Conservation (phyloP, 1,140 invertebrate genomes). For the Temnothorax nylanderi region DNA sequence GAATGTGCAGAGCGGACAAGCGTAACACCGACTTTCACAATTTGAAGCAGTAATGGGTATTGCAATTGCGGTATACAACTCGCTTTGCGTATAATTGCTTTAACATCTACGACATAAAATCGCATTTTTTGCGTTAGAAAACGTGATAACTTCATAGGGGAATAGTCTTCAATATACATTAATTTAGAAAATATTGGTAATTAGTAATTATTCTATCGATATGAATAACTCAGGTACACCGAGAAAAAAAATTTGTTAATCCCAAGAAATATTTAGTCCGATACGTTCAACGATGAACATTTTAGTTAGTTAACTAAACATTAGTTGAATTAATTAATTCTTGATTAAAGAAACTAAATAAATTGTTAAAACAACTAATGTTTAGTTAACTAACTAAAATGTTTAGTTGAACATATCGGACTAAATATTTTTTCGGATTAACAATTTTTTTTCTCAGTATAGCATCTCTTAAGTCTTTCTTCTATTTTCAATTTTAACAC, state of each 20-base stretch:
- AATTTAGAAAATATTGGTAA: background rate
- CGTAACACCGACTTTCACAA: background rate
- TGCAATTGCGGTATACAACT: background rate
- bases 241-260: no score
- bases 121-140: background rate
- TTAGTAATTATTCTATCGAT: background rate
- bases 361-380: no score
- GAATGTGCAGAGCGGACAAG: background rate
- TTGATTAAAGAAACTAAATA: no score
- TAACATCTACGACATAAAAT: background rate
- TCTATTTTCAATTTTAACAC: background rate
- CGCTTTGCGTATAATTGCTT: background rate
- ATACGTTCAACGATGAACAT: no score
- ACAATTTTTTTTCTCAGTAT: no score
- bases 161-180: background rate
- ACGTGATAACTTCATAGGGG: background rate
- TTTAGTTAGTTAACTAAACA: no score
- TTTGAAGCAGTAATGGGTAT: background rate
- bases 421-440: no score
- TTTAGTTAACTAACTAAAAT: no score
- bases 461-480: background rate
- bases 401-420: no score
- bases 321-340: no score
- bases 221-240: background rate
- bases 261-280: no score